phyloP scores from a whole-genome alignment of 2,113 vertebrate species.

The Prochilodus magdalenae region DNA sequence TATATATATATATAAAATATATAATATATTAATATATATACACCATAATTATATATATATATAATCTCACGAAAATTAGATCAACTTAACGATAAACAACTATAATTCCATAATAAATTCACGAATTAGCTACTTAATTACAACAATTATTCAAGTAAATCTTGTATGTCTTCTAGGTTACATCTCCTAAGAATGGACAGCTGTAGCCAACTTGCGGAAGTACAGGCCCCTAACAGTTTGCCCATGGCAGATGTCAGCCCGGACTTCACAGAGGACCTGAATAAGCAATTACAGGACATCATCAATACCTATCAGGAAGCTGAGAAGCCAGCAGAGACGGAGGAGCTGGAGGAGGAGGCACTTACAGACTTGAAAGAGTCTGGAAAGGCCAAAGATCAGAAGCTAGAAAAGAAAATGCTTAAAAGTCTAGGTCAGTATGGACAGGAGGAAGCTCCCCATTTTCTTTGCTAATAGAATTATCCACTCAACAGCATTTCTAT shows the following conservation, averaged over 20 bases:
- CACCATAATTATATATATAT: too few species aligned
- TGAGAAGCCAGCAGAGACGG: constrained; percentile 62
- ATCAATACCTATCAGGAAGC: constrained; percentile 87
- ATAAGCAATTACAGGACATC: constrained; percentile 91
- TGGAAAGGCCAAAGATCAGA: constrained; percentile 84
- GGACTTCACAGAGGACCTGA: constrained; percentile 86
- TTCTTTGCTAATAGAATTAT: too few species aligned
- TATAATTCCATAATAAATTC: too few species aligned
- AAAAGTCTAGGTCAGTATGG: constrained; percentile 78
- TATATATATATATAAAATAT: too few species aligned
- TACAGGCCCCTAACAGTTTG: constrained; percentile 37
- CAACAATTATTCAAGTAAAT: neutral
- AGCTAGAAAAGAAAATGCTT: constrained; percentile 92
- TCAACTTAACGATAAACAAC: too few species aligned
- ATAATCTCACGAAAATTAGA: too few species aligned
- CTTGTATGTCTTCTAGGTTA: constrained; percentile 37
- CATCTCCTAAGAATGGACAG: constrained; percentile 80
- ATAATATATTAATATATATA: too few species aligned
- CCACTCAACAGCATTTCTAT: too few species aligned
- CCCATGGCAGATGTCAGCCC: constrained; percentile 43
- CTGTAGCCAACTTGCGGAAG: constrained; percentile 45
- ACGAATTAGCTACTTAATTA: too few species aligned
- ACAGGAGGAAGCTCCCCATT: neutral
- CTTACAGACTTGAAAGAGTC: constrained; percentile 73
- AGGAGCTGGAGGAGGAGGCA: constrained; percentile 77